Evolutionary conservation across 2,113 vertebrate species (phyloP).

Genomic region (Propithecus coquereli): DNA sequence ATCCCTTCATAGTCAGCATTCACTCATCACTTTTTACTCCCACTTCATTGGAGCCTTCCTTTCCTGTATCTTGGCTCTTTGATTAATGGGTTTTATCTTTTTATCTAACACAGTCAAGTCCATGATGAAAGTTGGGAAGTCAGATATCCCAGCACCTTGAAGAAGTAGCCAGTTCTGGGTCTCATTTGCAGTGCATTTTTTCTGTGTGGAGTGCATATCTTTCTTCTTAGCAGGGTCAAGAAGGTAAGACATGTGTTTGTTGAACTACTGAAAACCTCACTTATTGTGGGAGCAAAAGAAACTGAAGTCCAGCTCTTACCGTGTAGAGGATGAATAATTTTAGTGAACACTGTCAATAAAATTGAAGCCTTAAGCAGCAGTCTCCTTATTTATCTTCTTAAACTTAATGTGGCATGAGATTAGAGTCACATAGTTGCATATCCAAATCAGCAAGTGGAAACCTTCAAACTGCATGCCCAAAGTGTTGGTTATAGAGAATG

Average conservation of each 20-base stretch:
- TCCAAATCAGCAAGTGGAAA: constrained; percentile 16
- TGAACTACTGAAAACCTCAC: not conserved
- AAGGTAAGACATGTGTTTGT: not conserved
- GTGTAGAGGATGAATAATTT: not conserved
- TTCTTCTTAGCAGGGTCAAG: constrained; percentile 8
- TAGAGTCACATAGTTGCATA: constrained; percentile 54
- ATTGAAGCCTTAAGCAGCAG: not conserved
- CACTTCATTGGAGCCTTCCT: constrained; percentile 7
- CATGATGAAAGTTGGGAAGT: constrained; percentile 60
- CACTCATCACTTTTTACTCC: constrained; percentile 24
- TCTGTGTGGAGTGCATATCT: not conserved
- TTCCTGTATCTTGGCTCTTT: constrained; percentile 38
- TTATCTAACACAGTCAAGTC: constrained; percentile 45
- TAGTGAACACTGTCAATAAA: not conserved
- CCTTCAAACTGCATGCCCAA: not conserved
- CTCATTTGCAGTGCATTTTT: constrained; percentile 41
- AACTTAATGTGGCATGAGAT: not conserved
- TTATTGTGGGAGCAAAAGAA: not conserved
- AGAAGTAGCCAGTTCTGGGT: constrained; percentile 51
- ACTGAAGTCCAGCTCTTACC: not conserved
- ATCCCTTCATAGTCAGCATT: not conserved
- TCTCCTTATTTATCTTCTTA: not conserved
- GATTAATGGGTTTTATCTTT: constrained; percentile 60
- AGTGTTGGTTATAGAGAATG: not conserved
- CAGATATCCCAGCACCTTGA: constrained; percentile 34